Evolutionary conservation across 2,888 invertebrate species (phyloP), one percentile per base, ranked within the genome.

Genomic region (Boloria selene): DNA sequence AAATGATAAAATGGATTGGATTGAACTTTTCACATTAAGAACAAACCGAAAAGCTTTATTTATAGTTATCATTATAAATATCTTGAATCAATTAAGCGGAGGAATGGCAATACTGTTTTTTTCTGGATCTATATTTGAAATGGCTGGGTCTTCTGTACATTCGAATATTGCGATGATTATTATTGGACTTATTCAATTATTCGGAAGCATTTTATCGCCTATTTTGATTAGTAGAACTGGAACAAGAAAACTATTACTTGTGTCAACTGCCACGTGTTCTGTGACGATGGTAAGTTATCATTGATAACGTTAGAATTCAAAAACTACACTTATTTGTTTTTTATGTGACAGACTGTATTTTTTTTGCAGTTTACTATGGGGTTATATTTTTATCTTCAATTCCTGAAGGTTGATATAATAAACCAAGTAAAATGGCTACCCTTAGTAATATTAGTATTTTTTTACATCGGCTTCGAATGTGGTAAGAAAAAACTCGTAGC

Each of bases 41-140:
- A 76, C 78, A 7, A 86, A 86, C 31, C 77, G 77, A 71, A 79
- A 72, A 67, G 81, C 85, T 0, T 45, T 86, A 7, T 70, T 79
- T 0, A 81, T 86, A 44, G 79, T 82, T 0, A 16, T 79, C 0
- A 67, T 71, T 4, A 68, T 85, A 31, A 73, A 75, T 4, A 73
- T 80, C 3, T 63, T 86, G 0, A 66, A 70, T 18, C 63, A 67
- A 17, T 31, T 42, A 6, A 70, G 72, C 49, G 72, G 73, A 2
- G 52, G 69, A 2, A 38, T 67, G 16, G 52, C 68, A 6, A 60
- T 73, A 0, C 26, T 63, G 3, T 66, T 70, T 44, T 73, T 72
- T 51, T 65, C 70, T 4, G 66, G 64, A 3, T 67, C 63, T 5
- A 72, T 73, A 49, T 73, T 73, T 52, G 60, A 69, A 64, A 60